Evolutionary conservation across 2,797 vertebrate species (phyloP).

Genomic region (Simalia tracyae): DNA sequence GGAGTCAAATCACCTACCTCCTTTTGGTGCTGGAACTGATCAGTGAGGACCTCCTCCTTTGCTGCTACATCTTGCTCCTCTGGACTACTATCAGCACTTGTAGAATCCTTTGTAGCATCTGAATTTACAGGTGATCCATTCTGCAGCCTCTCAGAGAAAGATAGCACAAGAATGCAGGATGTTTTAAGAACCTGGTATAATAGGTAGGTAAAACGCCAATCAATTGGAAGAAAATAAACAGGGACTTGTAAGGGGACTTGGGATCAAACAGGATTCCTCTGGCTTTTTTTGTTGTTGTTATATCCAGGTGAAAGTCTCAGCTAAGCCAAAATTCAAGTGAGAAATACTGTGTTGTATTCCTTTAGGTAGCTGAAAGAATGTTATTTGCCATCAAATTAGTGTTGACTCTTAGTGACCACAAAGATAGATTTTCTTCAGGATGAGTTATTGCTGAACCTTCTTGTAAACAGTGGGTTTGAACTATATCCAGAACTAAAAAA

Average conservation of each 20-base stretch:
- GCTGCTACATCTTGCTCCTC: slow-evolving; percentile 50
- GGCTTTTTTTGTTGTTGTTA: not conserved
- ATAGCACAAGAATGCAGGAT: slow-evolving; percentile 51
- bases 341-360: not conserved
- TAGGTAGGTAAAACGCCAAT: not conserved
- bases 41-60: slow-evolving; percentile 52
- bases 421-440: not conserved
- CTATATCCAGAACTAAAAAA: not conserved
- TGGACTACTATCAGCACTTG: slow-evolving; percentile 12
- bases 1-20: slow-evolving; percentile 55
- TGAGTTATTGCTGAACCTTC: not conserved
- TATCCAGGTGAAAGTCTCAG: not conserved
- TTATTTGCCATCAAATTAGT: not conserved
- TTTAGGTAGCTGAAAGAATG: slow-evolving; percentile 19
- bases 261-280: not conserved
- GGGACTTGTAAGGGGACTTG: not conserved
- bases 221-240: not conserved
- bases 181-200: not conserved
- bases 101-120: not conserved
- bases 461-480: slow-evolving; percentile 10
- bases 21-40: slow-evolving; percentile 47
- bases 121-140: slow-evolving; percentile 28
- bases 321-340: not conserved
- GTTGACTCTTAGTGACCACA: not conserved
- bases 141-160: slow-evolving; percentile 67